Conservation (phyloP, 2,113 vertebrate species). For the Pholis gunnellus region DNA sequence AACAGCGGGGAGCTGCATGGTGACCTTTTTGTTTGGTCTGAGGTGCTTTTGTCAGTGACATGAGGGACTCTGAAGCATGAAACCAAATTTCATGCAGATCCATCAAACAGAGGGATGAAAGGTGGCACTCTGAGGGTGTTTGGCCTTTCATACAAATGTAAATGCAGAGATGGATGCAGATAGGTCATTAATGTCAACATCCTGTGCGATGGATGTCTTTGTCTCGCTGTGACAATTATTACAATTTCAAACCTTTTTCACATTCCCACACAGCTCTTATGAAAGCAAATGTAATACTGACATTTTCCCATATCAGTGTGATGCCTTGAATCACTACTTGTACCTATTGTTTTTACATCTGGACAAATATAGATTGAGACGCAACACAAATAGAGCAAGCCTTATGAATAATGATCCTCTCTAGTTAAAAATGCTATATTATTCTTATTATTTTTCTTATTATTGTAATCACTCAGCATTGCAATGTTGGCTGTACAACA, state of each 20-base stretch:
- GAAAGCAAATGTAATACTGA: neutral
- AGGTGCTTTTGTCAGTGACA: conserved; percentile 17
- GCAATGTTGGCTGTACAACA: neutral
- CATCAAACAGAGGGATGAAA: conserved; percentile 57
- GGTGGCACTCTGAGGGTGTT: conserved; percentile 33
- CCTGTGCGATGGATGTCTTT: conserved; percentile 23
- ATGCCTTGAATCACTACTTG: neutral
- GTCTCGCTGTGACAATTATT: neutral
- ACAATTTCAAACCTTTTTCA: neutral
- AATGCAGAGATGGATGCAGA: conserved; percentile 62
- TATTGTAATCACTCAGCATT: neutral
- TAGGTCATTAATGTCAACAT: conserved; percentile 61
- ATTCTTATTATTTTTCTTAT: neutral
- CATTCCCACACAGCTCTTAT: conserved; percentile 33
- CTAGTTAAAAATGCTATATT: neutral
- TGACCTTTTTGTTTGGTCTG: conserved; percentile 51
- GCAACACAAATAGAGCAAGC: neutral
- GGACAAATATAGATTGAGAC: neutral
- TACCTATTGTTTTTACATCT: neutral
- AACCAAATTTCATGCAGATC: conserved; percentile 76
- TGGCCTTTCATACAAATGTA: conserved; percentile 61
- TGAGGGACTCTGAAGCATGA: conserved; percentile 56
- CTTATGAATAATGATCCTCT: neutral
- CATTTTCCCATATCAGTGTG: neutral
- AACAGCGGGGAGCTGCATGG: conserved; percentile 5